phyloP scores from a whole-genome alignment of 2,113 vertebrate genomes.

The Muscicapa adusta region DNA sequence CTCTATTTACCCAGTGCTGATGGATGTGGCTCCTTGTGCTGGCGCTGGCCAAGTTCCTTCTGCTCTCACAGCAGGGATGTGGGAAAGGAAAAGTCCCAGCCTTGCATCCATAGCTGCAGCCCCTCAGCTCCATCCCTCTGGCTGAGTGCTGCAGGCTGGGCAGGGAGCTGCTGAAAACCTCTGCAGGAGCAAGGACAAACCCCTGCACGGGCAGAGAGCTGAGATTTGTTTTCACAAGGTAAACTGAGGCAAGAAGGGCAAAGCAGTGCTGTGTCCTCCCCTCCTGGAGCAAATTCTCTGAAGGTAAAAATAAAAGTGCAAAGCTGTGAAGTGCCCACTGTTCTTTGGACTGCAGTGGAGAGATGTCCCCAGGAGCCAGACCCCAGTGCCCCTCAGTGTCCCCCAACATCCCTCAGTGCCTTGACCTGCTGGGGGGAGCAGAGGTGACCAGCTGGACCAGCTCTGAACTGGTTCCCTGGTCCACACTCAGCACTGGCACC shows the following conservation, averaged over 20 bases:
- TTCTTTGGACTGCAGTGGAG: neutral
- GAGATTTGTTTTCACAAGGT: neutral
- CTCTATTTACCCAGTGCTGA: neutral
- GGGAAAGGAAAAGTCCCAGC: neutral
- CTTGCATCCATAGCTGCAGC: neutral
- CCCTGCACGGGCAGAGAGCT: neutral
- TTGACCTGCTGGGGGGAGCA: neutral
- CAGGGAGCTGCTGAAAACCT: neutral
- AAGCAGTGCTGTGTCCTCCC: neutral
- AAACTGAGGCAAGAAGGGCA: neutral
- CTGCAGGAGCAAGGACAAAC: neutral
- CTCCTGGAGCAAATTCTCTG: neutral
- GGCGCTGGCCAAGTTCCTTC: neutral
- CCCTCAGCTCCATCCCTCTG: neutral
- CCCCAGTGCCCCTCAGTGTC: neutral
- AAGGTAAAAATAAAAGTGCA: neutral
- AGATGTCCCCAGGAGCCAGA: accelerated
- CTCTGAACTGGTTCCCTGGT: neutral
- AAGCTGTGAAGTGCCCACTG: neutral
- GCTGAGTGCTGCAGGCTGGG: neutral
- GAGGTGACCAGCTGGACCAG: neutral
- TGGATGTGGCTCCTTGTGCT: neutral
- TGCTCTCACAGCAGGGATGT: neutral
- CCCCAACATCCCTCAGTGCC: neutral
- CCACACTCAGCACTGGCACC: neutral